Base-by-base conservation (phyloP, 2,797 vertebrate species). In the Buceros bicornis region DNA sequence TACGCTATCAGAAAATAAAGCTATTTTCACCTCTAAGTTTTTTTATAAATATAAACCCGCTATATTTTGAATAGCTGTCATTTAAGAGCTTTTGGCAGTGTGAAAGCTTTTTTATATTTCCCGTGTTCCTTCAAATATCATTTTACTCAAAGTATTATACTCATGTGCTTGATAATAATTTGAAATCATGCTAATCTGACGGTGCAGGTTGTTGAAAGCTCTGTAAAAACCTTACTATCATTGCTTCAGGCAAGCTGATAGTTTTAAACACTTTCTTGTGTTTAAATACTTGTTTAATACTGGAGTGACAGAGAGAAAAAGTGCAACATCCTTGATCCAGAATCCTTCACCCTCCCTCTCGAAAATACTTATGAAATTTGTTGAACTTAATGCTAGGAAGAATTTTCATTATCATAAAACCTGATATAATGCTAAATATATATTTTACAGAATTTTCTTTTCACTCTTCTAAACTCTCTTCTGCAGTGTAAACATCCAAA, bases 171-270 rank as follows among this genome's bases (percentile, higher is more conserved):
- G 90, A 97, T 91, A 98, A 94, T 94, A 98, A 97, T 91, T 95
- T 98, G 96, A 98, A 98, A 98, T 98, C 97, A 96, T 96, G 94
- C 80, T 98, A 98, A 98, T 98, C 97, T 98, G 98, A 99, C 98
- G 98, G 98, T 98, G 98, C 97, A 98, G 98, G 98, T 98, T 98
- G 98, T 98, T 98, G 97, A 99, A 98, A 97, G 98, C 96, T 97
- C 95, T 96, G 97, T 98, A 98, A 98, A 97, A 98, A 98, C 94
- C 96, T 97, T 97, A 98, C 98, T 98, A 98, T 98, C 98, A 98
- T 98, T 98, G 98, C 98, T 99, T 98, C 97, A 98, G 98, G 99
- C 98, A 99, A 99, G 98, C 98, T 99, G 98, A 99, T 94, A 97
- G 97, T 96, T 98, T 98, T 98, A 99, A 98, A 99, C 98, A 98